Base-by-base conservation (phyloP, 1,140 invertebrate genomes). In the Drosophila sucinea region DNA sequence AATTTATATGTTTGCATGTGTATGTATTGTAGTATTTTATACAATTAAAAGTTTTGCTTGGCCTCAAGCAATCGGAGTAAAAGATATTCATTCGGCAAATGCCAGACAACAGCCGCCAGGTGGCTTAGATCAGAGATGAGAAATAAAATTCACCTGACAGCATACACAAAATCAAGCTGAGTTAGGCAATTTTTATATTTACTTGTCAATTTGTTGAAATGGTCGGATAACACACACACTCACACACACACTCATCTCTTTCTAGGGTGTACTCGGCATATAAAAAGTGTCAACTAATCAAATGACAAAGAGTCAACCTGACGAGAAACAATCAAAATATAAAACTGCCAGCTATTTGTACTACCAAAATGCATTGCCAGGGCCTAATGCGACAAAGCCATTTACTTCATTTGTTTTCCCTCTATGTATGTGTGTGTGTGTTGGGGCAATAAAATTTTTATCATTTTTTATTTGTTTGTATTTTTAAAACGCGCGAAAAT, bases 251-350 rank as follows among this genome's bases (percentile, higher is more conserved):
- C 38, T 67, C 7, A 77, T 62, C 61, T 64, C 57, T 64, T 77
- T 73, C 58, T n/a, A 33, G 27, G 41, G 38, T 29, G 56, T 67
- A 58, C 58, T 51, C 23, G 44, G 63, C 67, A 40, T 66, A 80
- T 84, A 75, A 81, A 89, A 81, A 71, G 84, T 89, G 84, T 84
- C 84, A 89, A 89, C 84, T 90, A 90, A 89, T 89, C 84, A 89
- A 89, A 81, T 74, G 84, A 11, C 33, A 30, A 64, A 56, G 66
- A 71, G 67, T 35, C 32, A 27, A 60, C 61, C 32, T 57, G 32
- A 41, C 41, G 70, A 61, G 4, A 40, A 57, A 76, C 83, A 87
- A 86, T 86, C 83, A 86, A 87, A 86, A 87, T 79, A 76, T 67
- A 73, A 85, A 86, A 86, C 82, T 85, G 82, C 62, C 56, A 63